Conservation (phyloP, 2,888 invertebrate species). For the Pyrochroa serraticornis region DNA sequence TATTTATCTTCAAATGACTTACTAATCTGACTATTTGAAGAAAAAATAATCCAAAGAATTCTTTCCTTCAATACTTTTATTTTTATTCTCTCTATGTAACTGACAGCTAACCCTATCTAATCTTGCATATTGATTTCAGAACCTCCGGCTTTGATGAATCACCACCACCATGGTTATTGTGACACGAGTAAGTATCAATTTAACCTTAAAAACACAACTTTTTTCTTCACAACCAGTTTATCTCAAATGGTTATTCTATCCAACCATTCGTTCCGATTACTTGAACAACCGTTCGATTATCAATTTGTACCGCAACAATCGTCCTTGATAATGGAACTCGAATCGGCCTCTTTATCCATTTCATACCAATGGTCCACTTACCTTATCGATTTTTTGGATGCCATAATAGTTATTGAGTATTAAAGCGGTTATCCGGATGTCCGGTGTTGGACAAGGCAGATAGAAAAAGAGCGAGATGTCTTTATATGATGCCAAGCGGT, state of each 20-base stretch:
- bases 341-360: not conserved
- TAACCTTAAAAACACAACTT: not conserved
- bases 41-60: too few relatives aligned
- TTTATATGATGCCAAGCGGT: not conserved
- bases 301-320: constrained; percentile 2
- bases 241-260: too few relatives aligned
- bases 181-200: constrained; percentile 60
- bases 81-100: too few relatives aligned
- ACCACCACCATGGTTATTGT: constrained; percentile 60
- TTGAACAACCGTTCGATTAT: not conserved
- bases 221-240: not conserved
- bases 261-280: not conserved
- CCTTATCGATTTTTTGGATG: not conserved
- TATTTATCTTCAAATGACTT: too few relatives aligned
- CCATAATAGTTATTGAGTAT: not conserved
- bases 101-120: too few relatives aligned
- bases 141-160: constrained; percentile 20
- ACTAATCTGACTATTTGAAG: too few relatives aligned
- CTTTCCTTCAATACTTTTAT: too few relatives aligned
- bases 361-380: constrained; percentile 5
- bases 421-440: constrained; percentile 11
- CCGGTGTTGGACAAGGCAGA: constrained; percentile 11
- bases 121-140: not conserved
- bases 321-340: constrained; percentile 4
- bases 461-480: not conserved